Conservation (phyloP, 2,797 vertebrate genomes). For the Champsocephalus gunnari region DNA sequence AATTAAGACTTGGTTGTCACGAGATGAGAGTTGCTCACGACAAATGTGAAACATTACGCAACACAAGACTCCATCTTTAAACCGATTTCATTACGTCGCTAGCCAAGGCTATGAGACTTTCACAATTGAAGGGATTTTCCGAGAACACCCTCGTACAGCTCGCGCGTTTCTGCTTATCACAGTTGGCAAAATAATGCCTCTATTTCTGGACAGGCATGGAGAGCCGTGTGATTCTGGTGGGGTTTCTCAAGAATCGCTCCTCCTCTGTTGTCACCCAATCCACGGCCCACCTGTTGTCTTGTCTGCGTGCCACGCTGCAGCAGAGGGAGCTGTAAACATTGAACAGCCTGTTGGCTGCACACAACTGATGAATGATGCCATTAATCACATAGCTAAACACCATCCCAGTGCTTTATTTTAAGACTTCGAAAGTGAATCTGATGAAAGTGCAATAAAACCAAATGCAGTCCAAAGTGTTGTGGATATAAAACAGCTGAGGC, state of each 20-base stretch:
- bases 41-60: constrained; percentile 40
- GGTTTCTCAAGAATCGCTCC: constrained; percentile 80
- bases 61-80: constrained; percentile 30
- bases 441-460: constrained; percentile 61
- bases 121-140: constrained; percentile 71
- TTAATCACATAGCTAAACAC: constrained; percentile 64
- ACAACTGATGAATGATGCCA: constrained; percentile 60
- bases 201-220: constrained; percentile 77
- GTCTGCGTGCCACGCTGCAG: constrained; percentile 64
- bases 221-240: constrained; percentile 75
- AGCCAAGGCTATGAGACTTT: constrained; percentile 37
- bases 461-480: constrained; percentile 26
- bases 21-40: constrained; percentile 58
- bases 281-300: constrained; percentile 77
- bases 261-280: constrained; percentile 81
- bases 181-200: constrained; percentile 79
- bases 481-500: constrained; percentile 41
- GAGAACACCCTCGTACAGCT: constrained; percentile 37
- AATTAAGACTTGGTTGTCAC: constrained; percentile 15
- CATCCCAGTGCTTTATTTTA: constrained; percentile 71
- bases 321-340: constrained; percentile 72
- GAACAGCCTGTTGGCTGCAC: constrained; percentile 60
- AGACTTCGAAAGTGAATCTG: constrained; percentile 68
- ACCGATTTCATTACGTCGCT: constrained; percentile 29
- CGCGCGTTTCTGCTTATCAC: constrained; percentile 72